Evolutionary conservation across 2,888 invertebrate genomes (phyloP), one percentile per base, ranked within the genome.

Genomic region (Melipona bicolor): DNA sequence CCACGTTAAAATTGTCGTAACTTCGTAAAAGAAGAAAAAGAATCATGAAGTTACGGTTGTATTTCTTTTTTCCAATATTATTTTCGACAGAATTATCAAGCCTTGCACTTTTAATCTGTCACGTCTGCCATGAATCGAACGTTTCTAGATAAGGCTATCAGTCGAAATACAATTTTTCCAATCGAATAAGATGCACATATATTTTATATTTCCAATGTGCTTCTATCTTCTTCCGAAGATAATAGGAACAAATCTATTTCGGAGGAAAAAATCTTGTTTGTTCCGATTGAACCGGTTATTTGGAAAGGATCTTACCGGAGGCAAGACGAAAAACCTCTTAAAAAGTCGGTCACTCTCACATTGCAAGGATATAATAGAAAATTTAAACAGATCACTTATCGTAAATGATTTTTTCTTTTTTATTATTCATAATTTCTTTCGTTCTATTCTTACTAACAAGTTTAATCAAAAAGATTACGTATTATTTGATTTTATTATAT

Each of bases 241-340:
- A 65, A 77, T 56, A 32, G 52, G 50, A 77, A 59, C 43, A 36
- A 70, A 54, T 36, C 75, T 49, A 69, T 72, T 72, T 49, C 71
- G 59, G 15, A 61, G 70, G 67, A 43, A 62, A 76, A 67, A 67
- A 67, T 61, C 24, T 27, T 61, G 71, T 75, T 82, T 81, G 61
- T 54, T 75, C 65, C 71, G 75, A 70, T 24, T 24, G 65, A 81
- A 32, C 56, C 75, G 65, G 67, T 75, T 82, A 71, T 82, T 82
- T 76, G 62, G 65, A 36, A 61, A 54, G 78, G 70, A 49, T 72
- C 72, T 72, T 67, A 36, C 65, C 13, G 11, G 61, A 67, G 61
- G 68, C 52, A 52, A n/a, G 52, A 56, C 17, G n/a, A 32, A 19
- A 24, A 49, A 32, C 24, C 27, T 73, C 69, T 81, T 15, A 59